Conservation (phyloP, 2,888 invertebrate genomes). For the Thumatha senex region DNA sequence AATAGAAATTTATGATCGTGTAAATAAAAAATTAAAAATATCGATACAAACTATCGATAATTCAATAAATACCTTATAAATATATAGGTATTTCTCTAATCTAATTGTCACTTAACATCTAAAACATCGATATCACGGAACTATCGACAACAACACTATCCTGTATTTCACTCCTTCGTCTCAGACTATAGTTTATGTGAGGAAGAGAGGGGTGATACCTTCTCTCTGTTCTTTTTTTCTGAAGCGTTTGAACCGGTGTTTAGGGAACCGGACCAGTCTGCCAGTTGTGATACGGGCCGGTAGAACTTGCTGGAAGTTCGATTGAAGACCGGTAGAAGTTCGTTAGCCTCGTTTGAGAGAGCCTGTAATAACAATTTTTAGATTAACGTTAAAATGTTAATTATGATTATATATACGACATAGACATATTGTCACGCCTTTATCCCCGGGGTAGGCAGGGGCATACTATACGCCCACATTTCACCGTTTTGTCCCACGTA, state of each 20-base stretch:
- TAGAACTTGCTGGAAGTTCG: conserved; percentile 97
- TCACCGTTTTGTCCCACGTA: no score
- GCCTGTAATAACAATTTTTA: conserved; percentile 84
- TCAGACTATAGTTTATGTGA: conserved; percentile 50
- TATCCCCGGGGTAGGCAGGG: no score
- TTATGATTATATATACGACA: no score
- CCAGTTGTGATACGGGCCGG: conserved; percentile 89
- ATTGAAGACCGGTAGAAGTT: conserved; percentile 98
- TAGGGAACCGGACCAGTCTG: conserved; percentile 91
- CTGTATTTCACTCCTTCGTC: conserved; percentile 24
- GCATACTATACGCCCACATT: no score
- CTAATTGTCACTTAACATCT: no score
- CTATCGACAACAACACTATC: conserved; percentile 4
- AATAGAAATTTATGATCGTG: neutral
- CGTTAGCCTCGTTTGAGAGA: conserved; percentile 97
- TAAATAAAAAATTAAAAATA: neutral
- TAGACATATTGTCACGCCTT: no score
- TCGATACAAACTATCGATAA: neutral
- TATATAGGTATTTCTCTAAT: neutral
- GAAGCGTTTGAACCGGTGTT: conserved; percentile 51
- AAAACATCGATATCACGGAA: conserved; percentile 6
- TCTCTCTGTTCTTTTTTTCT: conserved; percentile 51
- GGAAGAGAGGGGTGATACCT: conserved; percentile 56
- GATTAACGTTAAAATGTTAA: no score
- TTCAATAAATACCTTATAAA: neutral